Conservation (phyloP, 2,113 vertebrate species). For the Lanius collurio region DNA sequence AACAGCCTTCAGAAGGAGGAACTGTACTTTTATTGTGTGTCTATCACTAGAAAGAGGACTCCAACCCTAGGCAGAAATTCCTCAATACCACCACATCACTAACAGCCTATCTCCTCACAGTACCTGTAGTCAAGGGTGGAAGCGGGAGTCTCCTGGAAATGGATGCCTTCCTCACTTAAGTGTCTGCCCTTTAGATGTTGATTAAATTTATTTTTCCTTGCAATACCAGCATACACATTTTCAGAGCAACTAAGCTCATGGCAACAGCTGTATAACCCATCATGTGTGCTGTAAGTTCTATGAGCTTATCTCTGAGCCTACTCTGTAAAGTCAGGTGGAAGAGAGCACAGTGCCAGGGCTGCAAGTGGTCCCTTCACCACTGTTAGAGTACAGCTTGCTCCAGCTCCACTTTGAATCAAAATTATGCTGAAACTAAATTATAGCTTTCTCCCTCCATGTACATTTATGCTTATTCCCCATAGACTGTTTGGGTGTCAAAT, state of each 20-base stretch:
- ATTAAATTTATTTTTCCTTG: not conserved
- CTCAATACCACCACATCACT: not conserved
- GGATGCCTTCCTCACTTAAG: not conserved
- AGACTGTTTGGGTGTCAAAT: slow-evolving; percentile 56
- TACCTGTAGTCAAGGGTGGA: not conserved
- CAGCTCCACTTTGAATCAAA: slow-evolving; percentile 1
- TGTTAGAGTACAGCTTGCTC: not conserved
- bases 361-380: not conserved
- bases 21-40: not conserved
- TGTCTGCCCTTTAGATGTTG: not conserved
- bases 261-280: not conserved
- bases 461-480: slow-evolving; percentile 21
- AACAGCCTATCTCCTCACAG: not conserved
- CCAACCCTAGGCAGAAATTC: not conserved
- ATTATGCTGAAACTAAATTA: slow-evolving; percentile 35
- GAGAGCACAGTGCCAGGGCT: not conserved
- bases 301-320: not conserved
- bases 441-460: not conserved
- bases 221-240: not conserved
- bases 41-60: not conserved
- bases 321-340: not conserved
- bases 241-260: not conserved
- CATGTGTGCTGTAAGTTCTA: rapidly evolving
- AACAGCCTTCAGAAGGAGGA: not conserved
- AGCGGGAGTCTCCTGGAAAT: not conserved